Conservation (phyloP, 2,113 vertebrate species). For the Amblyopsis rosae region DNA sequence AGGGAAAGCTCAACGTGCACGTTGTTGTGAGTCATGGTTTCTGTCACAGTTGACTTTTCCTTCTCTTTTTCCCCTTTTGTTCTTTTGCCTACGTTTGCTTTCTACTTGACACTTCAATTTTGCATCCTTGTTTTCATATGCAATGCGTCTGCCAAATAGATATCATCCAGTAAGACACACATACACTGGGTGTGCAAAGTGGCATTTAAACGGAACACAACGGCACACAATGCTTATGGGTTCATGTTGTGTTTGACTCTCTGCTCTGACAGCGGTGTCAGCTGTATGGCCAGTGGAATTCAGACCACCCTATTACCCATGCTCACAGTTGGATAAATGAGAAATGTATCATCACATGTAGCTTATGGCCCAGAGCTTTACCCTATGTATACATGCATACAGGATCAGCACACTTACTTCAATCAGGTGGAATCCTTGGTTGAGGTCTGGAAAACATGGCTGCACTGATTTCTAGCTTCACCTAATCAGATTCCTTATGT, state of each 20-base stretch:
- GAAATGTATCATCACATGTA: conserved; percentile 1
- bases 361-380: neutral
- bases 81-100: neutral
- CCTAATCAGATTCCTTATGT: too few species aligned
- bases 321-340: conserved; percentile 1
- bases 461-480: too few species aligned
- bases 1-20: neutral
- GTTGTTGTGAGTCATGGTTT: conserved; percentile 25
- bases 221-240: too few species aligned
- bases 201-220: too few species aligned
- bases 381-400: neutral
- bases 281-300: conserved; percentile 17
- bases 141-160: neutral
- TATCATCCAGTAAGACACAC: neutral
- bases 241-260: too few species aligned
- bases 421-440: neutral
- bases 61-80: neutral
- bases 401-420: neutral
- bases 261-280: too few species aligned
- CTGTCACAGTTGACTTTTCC: neutral
- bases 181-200: too few species aligned
- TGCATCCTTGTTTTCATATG: neutral
- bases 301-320: conserved; percentile 7
- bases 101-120: neutral
- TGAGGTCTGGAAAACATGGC: neutral